Base-by-base conservation (phyloP, 1,140 invertebrate genomes). In the Apis laboriosa region DNA sequence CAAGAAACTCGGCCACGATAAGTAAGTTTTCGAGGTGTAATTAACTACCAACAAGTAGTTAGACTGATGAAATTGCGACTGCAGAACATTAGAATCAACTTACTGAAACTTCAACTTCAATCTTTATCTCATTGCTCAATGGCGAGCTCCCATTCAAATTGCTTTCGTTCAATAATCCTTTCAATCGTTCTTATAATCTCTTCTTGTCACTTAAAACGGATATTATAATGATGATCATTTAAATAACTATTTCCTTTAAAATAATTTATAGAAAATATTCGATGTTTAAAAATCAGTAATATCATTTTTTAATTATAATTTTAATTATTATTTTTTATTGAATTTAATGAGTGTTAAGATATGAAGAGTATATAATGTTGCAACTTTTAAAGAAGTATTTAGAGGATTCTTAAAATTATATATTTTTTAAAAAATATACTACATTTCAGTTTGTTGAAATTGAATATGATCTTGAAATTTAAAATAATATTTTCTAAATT, bases 1-100 rank as follows among this genome's bases (percentile, higher is more conserved):
- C 71, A 80, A 67, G 80, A 61, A 56, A 66, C 60, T 83, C 64
- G 75, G 74, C 64, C 75, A 78, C 74, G 79, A 84, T 86, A 78
- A 87, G 85, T 86, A 83, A 87, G 84, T 87, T 87, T 79, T 87
- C 84, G 75, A 70, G 55, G 60, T 63, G 70, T 87, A 87, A 87
- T 86, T 87, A 86, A 86, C 84, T 83, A 77, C 70, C 66, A 60
- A 74, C 75, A 85, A 86, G 80, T 87, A 86, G 75, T 86, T 87
- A 86, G 64, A 83, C 75, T 83, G 80, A 83, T 64, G 80, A 75
- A 71, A 86, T 76, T 72, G 71, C 80, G 64, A 61, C 77, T 56
- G 49, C 68, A 53, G 61, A 83, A 87, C 85, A 75, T 87, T 79
- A 56, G 64, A 86, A 71, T 86, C 85, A 86, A 86, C 85, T 87